Evolutionary conservation across 2,113 vertebrate species (phyloP).

Genomic region (Ciconia maguari): DNA sequence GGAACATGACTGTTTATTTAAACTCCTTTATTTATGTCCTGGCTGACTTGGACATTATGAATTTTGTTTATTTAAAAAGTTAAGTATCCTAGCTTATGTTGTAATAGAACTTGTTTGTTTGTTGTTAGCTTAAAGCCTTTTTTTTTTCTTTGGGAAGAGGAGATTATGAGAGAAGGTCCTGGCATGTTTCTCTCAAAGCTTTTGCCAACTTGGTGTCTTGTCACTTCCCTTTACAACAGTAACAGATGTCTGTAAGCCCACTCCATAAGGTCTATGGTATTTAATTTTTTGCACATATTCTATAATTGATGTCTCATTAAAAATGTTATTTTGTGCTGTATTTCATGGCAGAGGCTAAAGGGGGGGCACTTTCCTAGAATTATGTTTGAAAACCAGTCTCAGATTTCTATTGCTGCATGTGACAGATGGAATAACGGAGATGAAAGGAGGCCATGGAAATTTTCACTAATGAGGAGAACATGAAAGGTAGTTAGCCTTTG

Average conservation of each 20-base stretch:
- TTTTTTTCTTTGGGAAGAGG: neutral
- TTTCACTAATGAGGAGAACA: neutral
- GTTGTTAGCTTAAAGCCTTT: neutral
- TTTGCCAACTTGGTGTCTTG: neutral
- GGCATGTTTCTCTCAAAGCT: neutral
- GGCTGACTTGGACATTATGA: neutral
- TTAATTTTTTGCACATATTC: neutral
- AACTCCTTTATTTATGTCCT: neutral
- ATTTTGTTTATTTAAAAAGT: neutral
- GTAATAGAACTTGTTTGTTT: neutral
- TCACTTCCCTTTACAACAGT: neutral
- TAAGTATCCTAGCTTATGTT: neutral
- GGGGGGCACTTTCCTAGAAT: neutral
- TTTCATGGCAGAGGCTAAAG: neutral
- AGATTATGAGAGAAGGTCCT: neutral
- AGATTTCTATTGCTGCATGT: neutral
- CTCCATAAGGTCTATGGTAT: neutral
- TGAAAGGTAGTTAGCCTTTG: neutral
- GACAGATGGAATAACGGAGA: neutral
- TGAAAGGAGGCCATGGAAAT: neutral
- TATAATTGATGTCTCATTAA: neutral
- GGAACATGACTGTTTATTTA: neutral
- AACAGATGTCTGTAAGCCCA: neutral
- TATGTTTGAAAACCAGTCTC: neutral
- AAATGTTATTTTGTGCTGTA: neutral